phyloP scores from a whole-genome alignment of 23 tunicate species.

The Phallusia fumigata region DNA sequence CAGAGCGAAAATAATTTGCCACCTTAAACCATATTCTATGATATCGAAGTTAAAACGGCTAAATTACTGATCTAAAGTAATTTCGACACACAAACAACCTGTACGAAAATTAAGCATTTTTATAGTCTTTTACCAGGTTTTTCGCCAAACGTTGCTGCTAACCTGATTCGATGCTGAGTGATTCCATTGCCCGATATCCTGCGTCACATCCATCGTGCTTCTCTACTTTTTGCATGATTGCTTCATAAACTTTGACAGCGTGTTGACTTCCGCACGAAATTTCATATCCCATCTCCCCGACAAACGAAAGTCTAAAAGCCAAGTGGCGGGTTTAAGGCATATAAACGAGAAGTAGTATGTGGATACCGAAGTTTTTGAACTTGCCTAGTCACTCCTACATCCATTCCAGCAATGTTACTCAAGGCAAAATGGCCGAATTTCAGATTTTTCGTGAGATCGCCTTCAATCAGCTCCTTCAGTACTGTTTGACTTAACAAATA shows the following conservation, averaged over 20 bases:
- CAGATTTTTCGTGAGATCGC: background rate
- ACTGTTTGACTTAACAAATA: background rate
- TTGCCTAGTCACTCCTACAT: background rate
- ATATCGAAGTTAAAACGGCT: too few species aligned
- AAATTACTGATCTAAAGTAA: too few species aligned
- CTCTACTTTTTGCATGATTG: constrained; percentile 38
- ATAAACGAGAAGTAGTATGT: background rate
- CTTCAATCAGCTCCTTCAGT: too few species aligned
- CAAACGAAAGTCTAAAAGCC: constrained; percentile 68
- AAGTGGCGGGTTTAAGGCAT: too few species aligned
- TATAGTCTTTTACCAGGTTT: too few species aligned
- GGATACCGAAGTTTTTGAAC: background rate
- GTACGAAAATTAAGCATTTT: too few species aligned
- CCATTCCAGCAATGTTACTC: too few species aligned
- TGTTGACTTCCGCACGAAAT: constrained; percentile 44
- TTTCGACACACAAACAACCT: too few species aligned
- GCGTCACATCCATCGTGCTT: constrained; percentile 45
- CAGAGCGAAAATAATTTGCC: too few species aligned
- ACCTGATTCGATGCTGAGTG: constrained; percentile 78
- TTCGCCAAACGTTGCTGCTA: too few species aligned
- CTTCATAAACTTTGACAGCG: constrained; percentile 44
- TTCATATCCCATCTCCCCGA: constrained; percentile 84
- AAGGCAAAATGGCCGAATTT: too few species aligned
- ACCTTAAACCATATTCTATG: too few species aligned
- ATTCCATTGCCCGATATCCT: constrained; percentile 72